Base-by-base conservation (phyloP, 2,888 invertebrate genomes). In the Rhorus exstirpatorius region DNA sequence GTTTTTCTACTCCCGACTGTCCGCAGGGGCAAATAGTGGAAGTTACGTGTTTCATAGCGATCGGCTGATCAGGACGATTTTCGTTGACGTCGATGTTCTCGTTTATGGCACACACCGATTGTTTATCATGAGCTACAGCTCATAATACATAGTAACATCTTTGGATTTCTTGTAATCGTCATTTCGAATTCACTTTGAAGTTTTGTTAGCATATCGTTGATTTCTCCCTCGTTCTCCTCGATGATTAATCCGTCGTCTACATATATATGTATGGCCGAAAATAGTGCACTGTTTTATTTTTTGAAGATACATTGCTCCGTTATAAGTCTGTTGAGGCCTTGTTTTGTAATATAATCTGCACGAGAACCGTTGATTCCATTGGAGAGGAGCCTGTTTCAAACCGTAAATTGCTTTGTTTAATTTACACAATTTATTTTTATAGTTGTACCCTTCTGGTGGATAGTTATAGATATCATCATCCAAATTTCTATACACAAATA, bases 281-380 rank as follows among this genome's bases (percentile, higher is more conserved):
- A 63, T 19, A 85, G 3, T 6, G 31, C 19, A 3, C 49, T 60
- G 12, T 58, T 53, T 24, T 68, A 41, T 24, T 67, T 80, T 63
- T 70, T 83, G 46, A 80, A 85, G 3, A 85, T 80, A 24, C 82
- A 82, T 26, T 70, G 72, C n/a, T 83, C 80, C n/a, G 67, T 46
- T 14, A 63, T 65, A 8, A 72, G 21, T 74, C 55, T 76, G 1
- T 49, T 82, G 19, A 79, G 44, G 1, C 74, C 77, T 63, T 53
- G 53, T 63, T 72, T 24, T 44, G 67, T 68, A 21, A 78, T 12
- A 63, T 74, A 78, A 12, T 60, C 67, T 31, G n/a, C n/a, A n/a
- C 19, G 83, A 63, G 38, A 84, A 63, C 14, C 31, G 49, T 46
- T 21, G 4, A 10, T 81, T 71, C 76, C 71, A 81, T 3, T 46